Base-by-base conservation (phyloP, 2,888 invertebrate genomes). In the Cyclophora albipunctata region DNA sequence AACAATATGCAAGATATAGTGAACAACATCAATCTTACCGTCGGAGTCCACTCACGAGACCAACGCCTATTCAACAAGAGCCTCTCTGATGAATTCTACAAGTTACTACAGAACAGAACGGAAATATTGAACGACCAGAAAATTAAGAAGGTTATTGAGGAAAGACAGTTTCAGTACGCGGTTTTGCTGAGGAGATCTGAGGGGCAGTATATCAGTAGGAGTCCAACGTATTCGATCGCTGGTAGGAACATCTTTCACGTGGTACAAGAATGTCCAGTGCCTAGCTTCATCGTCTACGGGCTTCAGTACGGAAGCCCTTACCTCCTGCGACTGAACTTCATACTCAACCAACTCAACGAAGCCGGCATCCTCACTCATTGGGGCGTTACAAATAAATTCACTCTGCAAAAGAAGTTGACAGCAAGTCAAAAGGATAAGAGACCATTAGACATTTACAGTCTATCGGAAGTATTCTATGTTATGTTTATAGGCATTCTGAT, bases 291-390 rank as follows among this genome's bases (percentile, higher is more conserved):
- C 0, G 91, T 90, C 0, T 91, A 90, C 53, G 89, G 90, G 1
- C 71, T 90, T 5, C 83, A 86, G n/a, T 90, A 90, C 56, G 91
- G 91, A 2, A 91, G 91, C 37, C 91, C 91, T 0, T 91, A 90
- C 63, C 67, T 90, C 46, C 80, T 77, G 5, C 81, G 78, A 48
- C 46, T 91, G 3, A 79, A 91, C 54, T 73, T 71, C 7, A 72
- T 91, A 0, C 65, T 91, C 2, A 71, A 80, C 20, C 78, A 79
- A 49, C 65, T 90, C 0, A 81, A 84, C 48, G 89, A 91, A 71
- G 86, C 74, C 34, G 91, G 91, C 0, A 86, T 91, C 42, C 64
- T 88, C 4, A 69, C 80, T 2, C 77, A 83, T 53, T 89, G 86
- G 87, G 63, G 65, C 3, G 60, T 66, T 51, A 66, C 79, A 3